Base-by-base conservation (phyloP, 2,888 invertebrate genomes). In the Agapostemon virescens region DNA sequence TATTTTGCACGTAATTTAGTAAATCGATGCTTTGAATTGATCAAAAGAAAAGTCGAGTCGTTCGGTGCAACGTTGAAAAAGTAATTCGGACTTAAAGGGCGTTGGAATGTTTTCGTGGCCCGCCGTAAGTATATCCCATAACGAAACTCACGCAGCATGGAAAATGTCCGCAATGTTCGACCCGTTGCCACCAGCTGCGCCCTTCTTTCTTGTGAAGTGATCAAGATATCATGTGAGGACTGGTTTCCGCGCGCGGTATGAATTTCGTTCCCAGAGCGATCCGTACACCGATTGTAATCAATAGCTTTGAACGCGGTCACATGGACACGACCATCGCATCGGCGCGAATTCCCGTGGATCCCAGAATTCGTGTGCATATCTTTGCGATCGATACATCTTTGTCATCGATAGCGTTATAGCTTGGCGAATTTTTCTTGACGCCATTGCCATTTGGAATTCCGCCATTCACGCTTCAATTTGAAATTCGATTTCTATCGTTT, bases 221-320 rank as follows among this genome's bases (percentile, higher is more conserved):
- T 72, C 79, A 81, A 84, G 87, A 85, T 84, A 87, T 89, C 86
- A 82, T 80, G 81, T 87, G 82, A 71, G 70, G 69, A 87, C 89
- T 83, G 87, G 87, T 88, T 86, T 77, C 77, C 70, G 55, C 52
- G 49, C 71, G 64, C 74, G 79, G 84, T 88, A 79, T 88, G 85
- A 87, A 88, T 89, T 88, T 86, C 85, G 69, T 63, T 79, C 81
- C 69, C 77, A 77, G 52, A 36, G 45, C 64, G 75, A 74, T 70
- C 75, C 79, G 61, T 68, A 71, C 79, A 74, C 70, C 85, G 85
- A 88, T 88, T 84, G 90, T 85, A 90, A 91, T 86, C 88, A 89
- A 91, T 90, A 91, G 84, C 82, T 84, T 88, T 90, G 90, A 87
- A 81, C 79, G 74, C 69, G 77, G 70, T 84, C 74, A 72, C 72